phyloP scores from a whole-genome alignment of 2,888 invertebrate species.

The Hyposoter dolosus region DNA sequence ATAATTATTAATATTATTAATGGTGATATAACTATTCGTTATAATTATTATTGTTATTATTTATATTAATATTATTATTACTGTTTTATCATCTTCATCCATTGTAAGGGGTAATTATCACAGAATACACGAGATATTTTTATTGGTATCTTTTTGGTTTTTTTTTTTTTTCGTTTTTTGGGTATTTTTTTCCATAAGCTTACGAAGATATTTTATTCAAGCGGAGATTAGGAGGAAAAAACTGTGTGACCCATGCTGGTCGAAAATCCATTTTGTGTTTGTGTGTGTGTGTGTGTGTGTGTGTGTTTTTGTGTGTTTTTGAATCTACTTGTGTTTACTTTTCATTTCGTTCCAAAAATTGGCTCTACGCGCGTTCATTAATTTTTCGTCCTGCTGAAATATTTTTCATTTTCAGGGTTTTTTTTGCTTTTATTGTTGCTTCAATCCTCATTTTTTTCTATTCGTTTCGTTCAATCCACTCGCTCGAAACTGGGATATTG shows the following conservation, averaged over 20 bases:
- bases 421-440: background rate
- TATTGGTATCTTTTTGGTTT: constrained; percentile 55
- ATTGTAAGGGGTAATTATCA: constrained; percentile 82
- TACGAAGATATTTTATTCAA: constrained; percentile 82
- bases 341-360: constrained; percentile 18
- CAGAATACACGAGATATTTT: constrained; percentile 84
- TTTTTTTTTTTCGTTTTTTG: constrained; percentile 17
- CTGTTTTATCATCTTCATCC: constrained; percentile 52
- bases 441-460: background rate
- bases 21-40: constrained; percentile 43
- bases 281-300: constrained; percentile 4
- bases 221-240: constrained; percentile 81
- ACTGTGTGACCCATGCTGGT: constrained; percentile 68
- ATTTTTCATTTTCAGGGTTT: constrained; percentile 15
- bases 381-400: background rate
- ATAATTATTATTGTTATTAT: constrained; percentile 16
- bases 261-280: constrained; percentile 48
- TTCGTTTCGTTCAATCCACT: constrained; percentile 21
- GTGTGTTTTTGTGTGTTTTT: constrained; percentile 7
- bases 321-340: background rate
- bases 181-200: constrained; percentile 75
- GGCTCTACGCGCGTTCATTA: constrained; percentile 17
- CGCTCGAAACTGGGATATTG: constrained; percentile 20
- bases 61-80: constrained; percentile 40
- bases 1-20: constrained; percentile 19